Evolutionary conservation across 1,140 invertebrate species (phyloP).

Genomic region (Nilaparvata lugens): DNA sequence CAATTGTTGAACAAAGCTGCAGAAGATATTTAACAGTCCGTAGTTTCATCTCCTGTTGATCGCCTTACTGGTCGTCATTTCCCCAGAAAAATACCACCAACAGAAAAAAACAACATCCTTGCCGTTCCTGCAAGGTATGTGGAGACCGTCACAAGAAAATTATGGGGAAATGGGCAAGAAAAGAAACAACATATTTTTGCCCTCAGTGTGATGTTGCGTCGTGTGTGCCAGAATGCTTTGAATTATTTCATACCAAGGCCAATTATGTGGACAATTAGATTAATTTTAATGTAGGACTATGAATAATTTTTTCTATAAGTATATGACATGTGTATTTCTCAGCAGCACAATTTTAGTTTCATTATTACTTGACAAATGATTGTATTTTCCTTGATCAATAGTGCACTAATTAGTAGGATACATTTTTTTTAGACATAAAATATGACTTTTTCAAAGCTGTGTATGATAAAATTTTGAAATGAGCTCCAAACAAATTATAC

Average conservation of each 20-base stretch:
- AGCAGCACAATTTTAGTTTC: too few species aligned
- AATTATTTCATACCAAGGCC: not conserved
- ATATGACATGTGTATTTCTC: too few species aligned
- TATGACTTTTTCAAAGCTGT: too few species aligned
- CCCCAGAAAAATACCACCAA: not conserved
- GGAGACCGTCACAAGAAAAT: not conserved
- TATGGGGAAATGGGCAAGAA: not conserved
- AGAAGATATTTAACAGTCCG: not conserved
- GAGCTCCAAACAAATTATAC: too few species aligned
- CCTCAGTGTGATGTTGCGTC: not conserved
- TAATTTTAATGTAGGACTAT: too few species aligned
- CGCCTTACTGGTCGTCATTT: not conserved
- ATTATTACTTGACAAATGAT: too few species aligned
- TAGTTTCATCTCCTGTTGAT: not conserved
- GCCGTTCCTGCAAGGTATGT: not conserved
- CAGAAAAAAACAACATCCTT: not conserved
- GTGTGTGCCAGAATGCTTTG: conserved; percentile 1
- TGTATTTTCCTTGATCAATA: too few species aligned
- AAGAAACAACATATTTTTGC: not conserved
- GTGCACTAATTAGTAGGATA: too few species aligned
- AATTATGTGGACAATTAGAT: not conserved
- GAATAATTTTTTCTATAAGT: too few species aligned
- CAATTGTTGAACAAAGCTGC: not conserved
- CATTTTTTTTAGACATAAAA: too few species aligned
- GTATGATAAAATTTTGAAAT: too few species aligned